Conservation (phyloP, 2,797 vertebrate species). For the Carcharodon carcharias region DNA sequence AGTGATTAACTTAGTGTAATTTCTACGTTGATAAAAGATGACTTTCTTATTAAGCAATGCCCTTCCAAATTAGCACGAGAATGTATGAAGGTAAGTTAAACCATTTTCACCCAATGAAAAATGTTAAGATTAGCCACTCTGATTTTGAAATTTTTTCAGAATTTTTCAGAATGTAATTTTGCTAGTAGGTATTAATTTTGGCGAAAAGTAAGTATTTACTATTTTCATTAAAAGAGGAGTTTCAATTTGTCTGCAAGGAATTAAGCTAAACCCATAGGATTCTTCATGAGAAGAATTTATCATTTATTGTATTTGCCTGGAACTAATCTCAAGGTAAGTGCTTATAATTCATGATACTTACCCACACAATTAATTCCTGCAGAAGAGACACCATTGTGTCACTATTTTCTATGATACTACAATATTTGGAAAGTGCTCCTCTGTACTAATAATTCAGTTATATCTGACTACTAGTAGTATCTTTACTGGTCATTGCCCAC, state of each 20-base stretch:
- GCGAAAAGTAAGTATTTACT: background rate
- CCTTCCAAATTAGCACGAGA: background rate
- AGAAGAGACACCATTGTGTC: background rate
- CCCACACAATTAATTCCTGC: background rate
- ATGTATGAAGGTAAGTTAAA: background rate
- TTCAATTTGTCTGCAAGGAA: background rate
- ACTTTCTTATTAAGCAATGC: background rate
- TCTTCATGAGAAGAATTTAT: background rate
- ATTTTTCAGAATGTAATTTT: background rate
- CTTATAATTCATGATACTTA: background rate
- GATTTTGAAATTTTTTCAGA: background rate
- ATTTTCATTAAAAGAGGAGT: background rate
- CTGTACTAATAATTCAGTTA: background rate
- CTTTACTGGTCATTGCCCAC: background rate
- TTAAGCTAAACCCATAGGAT: background rate
- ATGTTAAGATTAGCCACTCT: background rate
- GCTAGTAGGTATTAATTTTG: background rate
- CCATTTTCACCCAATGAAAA: background rate
- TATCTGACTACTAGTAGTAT: background rate
- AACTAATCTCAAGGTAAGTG: background rate
- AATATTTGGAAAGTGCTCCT: background rate
- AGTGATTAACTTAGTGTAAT: too few species aligned
- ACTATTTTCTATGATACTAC: background rate
- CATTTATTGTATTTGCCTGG: background rate
- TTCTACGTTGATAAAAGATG: too few species aligned